Percentiles rank a stretch among this genome's conserved stretches.
Conservation (phyloP, 2,797 vertebrate species). For the Helostoma temminkii region DNA sequence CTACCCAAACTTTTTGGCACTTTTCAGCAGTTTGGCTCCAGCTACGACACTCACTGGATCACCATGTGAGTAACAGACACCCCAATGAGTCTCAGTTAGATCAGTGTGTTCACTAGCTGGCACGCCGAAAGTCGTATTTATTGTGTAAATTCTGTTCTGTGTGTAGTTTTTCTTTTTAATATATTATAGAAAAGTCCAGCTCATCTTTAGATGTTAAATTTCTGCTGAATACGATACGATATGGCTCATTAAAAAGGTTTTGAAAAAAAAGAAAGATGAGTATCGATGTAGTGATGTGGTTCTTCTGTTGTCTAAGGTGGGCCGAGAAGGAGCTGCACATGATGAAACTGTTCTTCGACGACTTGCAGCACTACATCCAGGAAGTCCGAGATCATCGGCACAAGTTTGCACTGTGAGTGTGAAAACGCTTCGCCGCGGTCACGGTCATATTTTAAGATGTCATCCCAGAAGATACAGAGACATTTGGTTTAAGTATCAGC, state of each 20-base stretch:
- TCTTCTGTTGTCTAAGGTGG: constrained; percentile 88
- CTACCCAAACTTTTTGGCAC: constrained; percentile 98
- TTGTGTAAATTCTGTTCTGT: no score
- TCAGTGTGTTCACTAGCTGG: background rate
- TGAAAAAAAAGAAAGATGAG: no score
- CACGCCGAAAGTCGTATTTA: no score
- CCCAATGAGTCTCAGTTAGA: background rate
- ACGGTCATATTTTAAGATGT: background rate
- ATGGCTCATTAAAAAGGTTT: no score
- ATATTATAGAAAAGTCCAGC: no score
- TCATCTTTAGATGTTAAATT: no score
- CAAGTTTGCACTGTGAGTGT: constrained; percentile 95
- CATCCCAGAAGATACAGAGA: no score
- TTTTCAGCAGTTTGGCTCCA: constrained; percentile 98
- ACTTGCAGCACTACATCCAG: constrained; percentile 97
- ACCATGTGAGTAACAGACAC: constrained; percentile 90
- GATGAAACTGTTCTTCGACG: constrained; percentile 99
- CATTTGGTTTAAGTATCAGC: no score
- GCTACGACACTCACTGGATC: constrained; percentile 99
- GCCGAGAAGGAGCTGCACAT: constrained; percentile 98
- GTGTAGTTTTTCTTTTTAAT: no score
- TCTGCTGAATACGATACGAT: no score
- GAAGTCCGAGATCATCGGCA: constrained; percentile 92
- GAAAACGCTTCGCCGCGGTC: background rate
- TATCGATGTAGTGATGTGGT: background rate